Evolutionary conservation across 2,797 vertebrate species (phyloP).

Genomic region (Todus mexicanus): DNA sequence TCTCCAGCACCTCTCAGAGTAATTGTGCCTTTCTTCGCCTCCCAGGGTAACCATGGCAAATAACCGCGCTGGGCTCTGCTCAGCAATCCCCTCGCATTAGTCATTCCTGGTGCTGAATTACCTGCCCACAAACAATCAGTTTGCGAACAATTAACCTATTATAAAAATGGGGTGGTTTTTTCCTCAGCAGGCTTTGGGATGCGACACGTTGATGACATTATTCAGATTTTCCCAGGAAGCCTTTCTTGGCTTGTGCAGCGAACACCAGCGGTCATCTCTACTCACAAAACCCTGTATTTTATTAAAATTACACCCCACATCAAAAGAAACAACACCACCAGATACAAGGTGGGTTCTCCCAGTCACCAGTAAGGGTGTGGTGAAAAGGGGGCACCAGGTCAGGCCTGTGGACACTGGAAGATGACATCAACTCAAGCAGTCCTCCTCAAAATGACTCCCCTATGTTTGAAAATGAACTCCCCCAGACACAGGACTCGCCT

Average conservation of each 20-base stretch:
- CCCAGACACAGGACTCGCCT: no score
- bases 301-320: neutral
- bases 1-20: neutral
- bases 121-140: neutral
- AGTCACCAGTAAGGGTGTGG: neutral
- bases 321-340: neutral
- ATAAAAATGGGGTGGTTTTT: neutral
- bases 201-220: neutral
- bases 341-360: neutral
- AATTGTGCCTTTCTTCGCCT: constrained; percentile 21
- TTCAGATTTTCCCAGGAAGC: neutral
- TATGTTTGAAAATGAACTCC: no score
- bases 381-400: accelerated
- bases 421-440: neutral
- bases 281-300: accelerated
- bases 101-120: neutral
- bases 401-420: neutral
- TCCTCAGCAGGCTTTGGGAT: neutral
- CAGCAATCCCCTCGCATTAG: neutral
- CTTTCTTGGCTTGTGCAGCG: neutral
- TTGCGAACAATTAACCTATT: constrained; percentile 27
- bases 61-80: neutral
- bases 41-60: constrained; percentile 41
- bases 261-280: neutral
- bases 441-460: neutral